Percentiles rank a stretch among this genome's conserved stretches.
phyloP scores from a whole-genome alignment of 2,797 vertebrate species.

The Muscicapa comitata region DNA sequence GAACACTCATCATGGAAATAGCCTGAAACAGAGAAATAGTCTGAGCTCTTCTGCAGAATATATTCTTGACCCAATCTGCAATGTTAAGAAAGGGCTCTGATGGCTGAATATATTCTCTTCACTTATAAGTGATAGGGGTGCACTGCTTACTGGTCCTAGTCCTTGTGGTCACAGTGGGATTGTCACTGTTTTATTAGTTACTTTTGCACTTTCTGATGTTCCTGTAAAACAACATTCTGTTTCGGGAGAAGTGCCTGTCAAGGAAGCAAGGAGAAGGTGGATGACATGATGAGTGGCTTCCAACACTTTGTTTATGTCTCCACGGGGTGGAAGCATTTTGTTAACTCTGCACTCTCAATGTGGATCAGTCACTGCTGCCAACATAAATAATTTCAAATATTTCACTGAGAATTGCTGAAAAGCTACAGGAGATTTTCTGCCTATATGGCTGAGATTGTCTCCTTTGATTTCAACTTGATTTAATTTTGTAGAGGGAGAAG shows the following conservation, averaged over 20 bases:
- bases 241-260: slow-evolving; percentile 35
- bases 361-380: slow-evolving; percentile 47
- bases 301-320: slow-evolving; percentile 56
- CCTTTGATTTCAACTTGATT: slow-evolving; percentile 61
- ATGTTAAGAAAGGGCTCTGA: slow-evolving; percentile 35
- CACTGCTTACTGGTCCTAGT: neutral
- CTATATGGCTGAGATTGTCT: slow-evolving; percentile 31
- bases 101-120: slow-evolving; percentile 28
- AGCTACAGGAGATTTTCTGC: slow-evolving; percentile 35
- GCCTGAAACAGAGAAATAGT: slow-evolving; percentile 21
- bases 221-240: slow-evolving; percentile 42
- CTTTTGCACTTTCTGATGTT: slow-evolving; percentile 48
- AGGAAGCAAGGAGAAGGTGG: slow-evolving; percentile 1
- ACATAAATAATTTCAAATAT: slow-evolving; percentile 63
- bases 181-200: slow-evolving; percentile 59
- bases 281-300: slow-evolving; percentile 48
- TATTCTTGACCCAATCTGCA: slow-evolving; percentile 38
- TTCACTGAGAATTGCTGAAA: slow-evolving; percentile 53
- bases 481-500: slow-evolving; percentile 61
- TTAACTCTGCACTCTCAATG: slow-evolving; percentile 40
- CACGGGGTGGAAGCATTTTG: slow-evolving; percentile 42
- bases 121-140: slow-evolving; percentile 33
- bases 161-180: slow-evolving; percentile 3
- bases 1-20: slow-evolving; percentile 59
- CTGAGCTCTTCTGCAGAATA: slow-evolving; percentile 29